phyloP scores from a whole-genome alignment of 2,888 invertebrate species.

The Xanthostigma xanthostigma region DNA sequence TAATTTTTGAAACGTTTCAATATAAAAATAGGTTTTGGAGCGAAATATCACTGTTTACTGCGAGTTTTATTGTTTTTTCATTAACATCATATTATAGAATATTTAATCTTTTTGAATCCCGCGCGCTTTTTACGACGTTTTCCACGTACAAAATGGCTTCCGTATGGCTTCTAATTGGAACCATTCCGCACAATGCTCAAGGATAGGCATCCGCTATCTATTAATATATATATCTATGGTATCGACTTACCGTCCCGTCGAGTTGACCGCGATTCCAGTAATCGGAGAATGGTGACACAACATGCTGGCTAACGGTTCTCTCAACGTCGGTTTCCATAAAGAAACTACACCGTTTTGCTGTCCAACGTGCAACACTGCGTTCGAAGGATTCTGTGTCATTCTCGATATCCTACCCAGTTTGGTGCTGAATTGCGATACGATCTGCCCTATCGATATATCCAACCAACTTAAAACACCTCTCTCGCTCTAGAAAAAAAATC shows the following conservation, averaged over 20 bases:
- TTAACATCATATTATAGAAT: too few relatives aligned
- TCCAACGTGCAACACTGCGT: constrained; percentile 83
- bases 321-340: constrained; percentile 85
- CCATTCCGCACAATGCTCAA: too few relatives aligned
- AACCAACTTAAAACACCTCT: constrained; percentile 79
- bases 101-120: too few relatives aligned
- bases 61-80: too few relatives aligned
- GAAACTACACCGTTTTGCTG: constrained; percentile 83
- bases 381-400: constrained; percentile 88
- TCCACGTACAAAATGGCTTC: too few relatives aligned
- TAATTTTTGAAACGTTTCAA: too few relatives aligned
- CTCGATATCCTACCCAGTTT: constrained; percentile 62
- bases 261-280: constrained; percentile 68
- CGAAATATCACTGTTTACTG: too few relatives aligned
- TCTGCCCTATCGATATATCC: constrained; percentile 86
- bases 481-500: constrained; percentile 38
- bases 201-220: too few relatives aligned
- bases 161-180: too few relatives aligned
- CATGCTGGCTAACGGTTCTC: constrained; percentile 78
- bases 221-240: too few relatives aligned
- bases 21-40: too few relatives aligned
- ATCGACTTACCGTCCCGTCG: constrained; percentile 59
- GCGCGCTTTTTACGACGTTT: too few relatives aligned
- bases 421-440: constrained; percentile 64
- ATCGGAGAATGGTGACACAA: constrained; percentile 77